Percentiles rank a stretch among this genome's conserved stretches.
These are phyloP conservation scores for Tenebrio molitor DNA, from an alignment of 1,140 invertebrate species.

Conservation along the genomic window DNA sequence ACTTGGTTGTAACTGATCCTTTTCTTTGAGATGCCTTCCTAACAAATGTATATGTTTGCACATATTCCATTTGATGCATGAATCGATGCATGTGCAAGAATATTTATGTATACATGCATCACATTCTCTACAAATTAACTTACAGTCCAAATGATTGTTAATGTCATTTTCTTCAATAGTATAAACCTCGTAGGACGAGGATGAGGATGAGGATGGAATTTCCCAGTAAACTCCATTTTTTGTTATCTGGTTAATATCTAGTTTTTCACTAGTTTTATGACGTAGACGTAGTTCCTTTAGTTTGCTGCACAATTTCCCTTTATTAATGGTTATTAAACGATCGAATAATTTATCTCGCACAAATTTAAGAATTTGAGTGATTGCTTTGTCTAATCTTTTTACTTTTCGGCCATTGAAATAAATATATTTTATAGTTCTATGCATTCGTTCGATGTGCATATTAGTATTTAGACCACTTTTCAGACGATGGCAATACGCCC, in stretches of 20 bases:
- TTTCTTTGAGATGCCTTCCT: no score
- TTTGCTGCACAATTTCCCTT: conserved; percentile 6
- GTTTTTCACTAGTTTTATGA: not conserved
- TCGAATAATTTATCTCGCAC: conserved; percentile 2
- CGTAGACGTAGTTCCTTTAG: not conserved
- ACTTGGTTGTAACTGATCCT: no score
- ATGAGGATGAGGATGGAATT: no score
- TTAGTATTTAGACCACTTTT: conserved; percentile 38
- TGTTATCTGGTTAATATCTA: not conserved
- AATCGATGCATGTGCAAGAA: conserved; percentile 36
- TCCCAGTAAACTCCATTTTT: not conserved
- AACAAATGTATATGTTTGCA: conserved; percentile 10
- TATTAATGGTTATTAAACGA: not conserved
- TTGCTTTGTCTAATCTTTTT: not conserved
- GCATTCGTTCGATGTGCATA: conserved; percentile 36
- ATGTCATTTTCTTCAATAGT: conserved; percentile 1
- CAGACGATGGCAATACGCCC: conserved; percentile 32
- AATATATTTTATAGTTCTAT: conserved; percentile 11
- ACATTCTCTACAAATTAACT: conserved; percentile 23
- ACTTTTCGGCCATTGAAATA: not conserved
- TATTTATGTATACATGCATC: conserved; percentile 36
- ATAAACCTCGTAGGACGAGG: not conserved
- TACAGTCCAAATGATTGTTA: no score
- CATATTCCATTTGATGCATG: not conserved
- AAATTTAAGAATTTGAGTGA: conserved; percentile 1